phyloP scores from a whole-genome alignment of 2,113 vertebrate genomes.

The Chloebia gouldiae region DNA sequence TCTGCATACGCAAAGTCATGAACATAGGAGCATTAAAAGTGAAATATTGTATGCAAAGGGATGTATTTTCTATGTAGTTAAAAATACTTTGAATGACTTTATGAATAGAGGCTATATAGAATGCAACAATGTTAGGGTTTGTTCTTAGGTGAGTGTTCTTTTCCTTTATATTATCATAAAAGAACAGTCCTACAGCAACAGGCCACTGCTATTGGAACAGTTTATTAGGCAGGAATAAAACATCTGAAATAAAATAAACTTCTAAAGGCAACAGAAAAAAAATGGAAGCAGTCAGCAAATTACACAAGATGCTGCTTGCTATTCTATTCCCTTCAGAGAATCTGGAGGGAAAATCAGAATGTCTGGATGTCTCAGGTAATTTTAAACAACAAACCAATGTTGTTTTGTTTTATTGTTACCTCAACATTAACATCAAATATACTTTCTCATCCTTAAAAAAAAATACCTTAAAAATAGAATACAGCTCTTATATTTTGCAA shows the following conservation, averaged over 20 bases:
- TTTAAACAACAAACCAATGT: constrained; percentile 49
- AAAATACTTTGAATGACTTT: background rate
- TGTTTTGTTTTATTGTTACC: background rate
- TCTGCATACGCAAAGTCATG: background rate
- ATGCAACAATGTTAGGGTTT: background rate
- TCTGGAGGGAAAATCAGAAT: background rate
- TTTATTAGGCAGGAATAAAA: constrained; percentile 29
- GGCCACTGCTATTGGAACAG: constrained; percentile 14
- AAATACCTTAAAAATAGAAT: background rate
- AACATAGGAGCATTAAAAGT: background rate
- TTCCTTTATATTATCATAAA: background rate
- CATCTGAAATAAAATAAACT: background rate
- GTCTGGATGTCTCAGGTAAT: background rate
- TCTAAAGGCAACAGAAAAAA: constrained; percentile 13
- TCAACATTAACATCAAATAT: constrained; percentile 10
- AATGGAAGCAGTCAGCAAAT: background rate
- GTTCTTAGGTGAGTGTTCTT: background rate
- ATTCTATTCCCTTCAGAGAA: constrained; percentile 10
- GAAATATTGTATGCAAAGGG: background rate
- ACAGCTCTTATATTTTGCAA: background rate
- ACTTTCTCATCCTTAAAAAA: background rate
- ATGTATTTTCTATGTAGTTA: background rate
- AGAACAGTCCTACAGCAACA: background rate
- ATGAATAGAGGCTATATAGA: background rate
- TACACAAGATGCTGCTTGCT: constrained; percentile 23